These are phyloP conservation scores for Drosophila infuscata DNA, from an alignment of 2,888 invertebrate species.

Conservation along the genomic window DNA sequence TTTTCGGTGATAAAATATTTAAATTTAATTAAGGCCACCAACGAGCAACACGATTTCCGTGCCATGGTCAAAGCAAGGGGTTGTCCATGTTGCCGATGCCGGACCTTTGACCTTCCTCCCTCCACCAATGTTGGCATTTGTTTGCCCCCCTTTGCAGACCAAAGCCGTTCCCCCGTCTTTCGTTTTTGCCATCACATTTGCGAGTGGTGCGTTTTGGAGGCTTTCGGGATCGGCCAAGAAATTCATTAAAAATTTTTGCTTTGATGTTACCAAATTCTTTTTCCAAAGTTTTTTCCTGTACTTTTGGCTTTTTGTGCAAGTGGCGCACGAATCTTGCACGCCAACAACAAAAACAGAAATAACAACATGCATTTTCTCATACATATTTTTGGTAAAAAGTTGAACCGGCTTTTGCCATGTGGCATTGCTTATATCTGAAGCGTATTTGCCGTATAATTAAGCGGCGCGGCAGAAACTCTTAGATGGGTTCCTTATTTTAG, in stretches of 20 bases:
- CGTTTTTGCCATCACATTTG: slow-evolving; percentile 43
- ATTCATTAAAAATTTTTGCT: slow-evolving; percentile 79
- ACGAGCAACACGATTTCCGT: slow-evolving; percentile 78
- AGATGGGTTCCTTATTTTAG: slow-evolving; percentile 19
- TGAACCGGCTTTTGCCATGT: slow-evolving; percentile 33
- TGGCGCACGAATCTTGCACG: slow-evolving; percentile 36
- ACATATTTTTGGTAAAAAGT: slow-evolving; percentile 40
- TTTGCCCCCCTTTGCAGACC: slow-evolving; percentile 3
- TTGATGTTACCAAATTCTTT: slow-evolving; percentile 79
- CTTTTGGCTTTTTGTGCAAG: slow-evolving; percentile 45
- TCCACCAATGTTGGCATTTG: slow-evolving; percentile 13
- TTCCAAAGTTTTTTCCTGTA: slow-evolving; percentile 68
- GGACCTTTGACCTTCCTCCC: slow-evolving; percentile 60
- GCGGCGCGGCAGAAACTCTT: slow-evolving; percentile 20
- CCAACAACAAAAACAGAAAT: slow-evolving; percentile 27
- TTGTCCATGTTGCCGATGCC: slow-evolving; percentile 33
- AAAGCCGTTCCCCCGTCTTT: background rate
- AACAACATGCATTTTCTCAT: slow-evolving; percentile 47
- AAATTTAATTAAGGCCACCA: slow-evolving; percentile 85
- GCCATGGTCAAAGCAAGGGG: slow-evolving; percentile 66
- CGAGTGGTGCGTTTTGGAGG: slow-evolving; percentile 70
- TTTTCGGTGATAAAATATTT: slow-evolving; percentile 85
- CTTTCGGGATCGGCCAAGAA: slow-evolving; percentile 69
- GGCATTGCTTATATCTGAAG: slow-evolving; percentile 13
- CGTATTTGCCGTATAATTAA: slow-evolving; percentile 58